Evolutionary conservation across 2,888 invertebrate species (phyloP).

Genomic region (Drosophila hamatofila): DNA sequence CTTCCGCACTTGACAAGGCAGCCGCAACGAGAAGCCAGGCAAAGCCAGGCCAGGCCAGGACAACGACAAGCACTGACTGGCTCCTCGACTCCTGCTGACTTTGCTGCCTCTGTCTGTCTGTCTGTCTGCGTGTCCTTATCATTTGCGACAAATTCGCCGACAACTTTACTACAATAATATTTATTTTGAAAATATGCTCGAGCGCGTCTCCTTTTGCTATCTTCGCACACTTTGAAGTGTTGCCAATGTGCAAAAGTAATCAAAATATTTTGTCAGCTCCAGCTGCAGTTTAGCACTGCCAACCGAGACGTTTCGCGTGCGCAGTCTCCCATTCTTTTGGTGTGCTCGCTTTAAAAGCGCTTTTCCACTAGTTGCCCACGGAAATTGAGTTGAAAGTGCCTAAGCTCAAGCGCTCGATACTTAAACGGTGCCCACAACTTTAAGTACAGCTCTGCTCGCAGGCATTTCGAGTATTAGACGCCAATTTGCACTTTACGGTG

Average conservation of each 20-base stretch:
- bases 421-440: slow-evolving; percentile 47
- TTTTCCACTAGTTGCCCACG: slow-evolving; percentile 41
- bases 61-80: slow-evolving; percentile 22
- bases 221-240: slow-evolving; percentile 59
- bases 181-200: slow-evolving; percentile 74
- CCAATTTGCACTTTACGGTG: slow-evolving; percentile 17
- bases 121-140: slow-evolving; percentile 49
- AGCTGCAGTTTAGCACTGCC: slow-evolving; percentile 41
- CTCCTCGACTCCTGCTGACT: background rate
- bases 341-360: slow-evolving; percentile 46
- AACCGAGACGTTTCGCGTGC: slow-evolving; percentile 21
- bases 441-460: slow-evolving; percentile 24
- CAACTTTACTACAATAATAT: slow-evolving; percentile 80
- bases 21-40: slow-evolving; percentile 25
- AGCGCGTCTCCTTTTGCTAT: slow-evolving; percentile 25
- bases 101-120: background rate
- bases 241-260: slow-evolving; percentile 72
- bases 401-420: slow-evolving; percentile 14
- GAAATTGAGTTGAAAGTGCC: slow-evolving; percentile 58
- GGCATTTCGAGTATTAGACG: slow-evolving; percentile 45
- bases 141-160: slow-evolving; percentile 70
- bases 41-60: slow-evolving; percentile 7
- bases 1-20: slow-evolving; percentile 46
- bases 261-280: slow-evolving; percentile 78
- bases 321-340: background rate